Percentiles rank a stretch among this genome's conserved stretches.
These are phyloP conservation scores for Spea bombifrons DNA, from an alignment of 2,113 vertebrate genomes.

Conservation along the genomic window DNA sequence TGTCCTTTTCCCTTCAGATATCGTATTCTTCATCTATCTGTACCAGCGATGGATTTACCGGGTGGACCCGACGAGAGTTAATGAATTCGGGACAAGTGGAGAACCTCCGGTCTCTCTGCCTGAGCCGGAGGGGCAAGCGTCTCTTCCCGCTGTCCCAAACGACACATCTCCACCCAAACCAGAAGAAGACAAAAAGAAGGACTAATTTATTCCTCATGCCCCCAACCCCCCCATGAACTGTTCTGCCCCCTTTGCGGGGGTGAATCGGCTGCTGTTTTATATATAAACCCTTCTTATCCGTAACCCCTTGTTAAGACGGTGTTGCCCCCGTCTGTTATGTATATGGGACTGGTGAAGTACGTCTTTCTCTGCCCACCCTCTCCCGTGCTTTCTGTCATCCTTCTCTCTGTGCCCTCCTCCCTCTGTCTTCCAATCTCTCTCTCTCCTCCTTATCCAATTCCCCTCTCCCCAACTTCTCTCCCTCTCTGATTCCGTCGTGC, in stretches of 20 bases:
- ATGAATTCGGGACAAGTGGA: constrained; percentile 87
- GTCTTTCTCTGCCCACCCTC: constrained; percentile 43
- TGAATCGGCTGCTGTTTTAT: constrained; percentile 47
- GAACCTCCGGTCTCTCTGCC: constrained; percentile 55
- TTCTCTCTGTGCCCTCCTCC: neutral
- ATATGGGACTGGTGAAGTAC: constrained; percentile 48
- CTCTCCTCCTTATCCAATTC: neutral
- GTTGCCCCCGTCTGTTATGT: constrained; percentile 34
- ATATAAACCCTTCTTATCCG: constrained; percentile 42
- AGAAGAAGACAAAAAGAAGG: constrained; percentile 86
- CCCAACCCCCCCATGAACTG: constrained; percentile 26
- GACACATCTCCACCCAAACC: constrained; percentile 68
- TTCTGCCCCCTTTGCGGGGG: constrained; percentile 23
- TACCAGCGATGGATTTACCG: constrained; percentile 94
- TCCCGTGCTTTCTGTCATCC: constrained; percentile 20
- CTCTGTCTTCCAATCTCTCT: constrained; percentile 6
- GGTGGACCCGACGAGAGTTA: constrained; percentile 84
- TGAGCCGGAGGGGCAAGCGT: constrained; percentile 15
- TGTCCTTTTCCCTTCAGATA: constrained; percentile 63
- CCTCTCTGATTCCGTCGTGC: constrained; percentile 23
- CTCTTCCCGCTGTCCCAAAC: constrained; percentile 10
- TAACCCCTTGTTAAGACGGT: constrained; percentile 33
- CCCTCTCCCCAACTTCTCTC: neutral
- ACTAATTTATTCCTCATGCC: constrained; percentile 66
- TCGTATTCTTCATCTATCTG: constrained; percentile 93